Percentiles rank a stretch among this genome's conserved stretches.
Evolutionary conservation across 2,888 invertebrate genomes (phyloP).

Genomic region (Andrena chrysosceles): DNA sequence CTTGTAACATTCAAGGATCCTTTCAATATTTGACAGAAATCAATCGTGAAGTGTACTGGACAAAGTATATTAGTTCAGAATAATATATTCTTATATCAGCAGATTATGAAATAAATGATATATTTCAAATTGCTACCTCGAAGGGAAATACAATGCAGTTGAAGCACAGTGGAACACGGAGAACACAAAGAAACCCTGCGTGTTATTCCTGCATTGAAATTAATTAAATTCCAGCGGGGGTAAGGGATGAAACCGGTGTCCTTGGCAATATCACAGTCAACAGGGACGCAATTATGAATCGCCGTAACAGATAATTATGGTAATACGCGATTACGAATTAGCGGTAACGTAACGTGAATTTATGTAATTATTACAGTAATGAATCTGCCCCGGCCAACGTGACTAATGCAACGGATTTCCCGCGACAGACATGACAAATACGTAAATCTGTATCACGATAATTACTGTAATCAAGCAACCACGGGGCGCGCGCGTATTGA

Average conservation of each 20-base stretch:
- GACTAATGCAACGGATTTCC: slow-evolving; percentile 66
- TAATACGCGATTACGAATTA: slow-evolving; percentile 64
- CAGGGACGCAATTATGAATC: slow-evolving; percentile 54
- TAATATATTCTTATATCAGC: too few species aligned
- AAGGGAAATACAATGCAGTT: not conserved
- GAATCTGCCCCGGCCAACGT: slow-evolving; percentile 60
- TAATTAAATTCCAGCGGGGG: slow-evolving; percentile 18
- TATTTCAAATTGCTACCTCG: not conserved
- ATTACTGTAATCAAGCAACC: slow-evolving; percentile 61
- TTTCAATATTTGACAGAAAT: not conserved
- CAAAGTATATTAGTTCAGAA: not conserved
- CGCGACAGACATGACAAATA: slow-evolving; percentile 61
- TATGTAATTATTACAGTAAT: slow-evolving; percentile 68
- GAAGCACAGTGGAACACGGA: not conserved
- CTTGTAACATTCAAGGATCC: not conserved
- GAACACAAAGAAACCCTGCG: not conserved
- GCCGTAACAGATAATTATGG: slow-evolving; percentile 64
- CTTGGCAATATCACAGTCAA: slow-evolving; percentile 48
- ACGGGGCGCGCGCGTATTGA: slow-evolving; percentile 39
- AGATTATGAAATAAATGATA: too few species aligned
- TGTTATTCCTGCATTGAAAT: not conserved
- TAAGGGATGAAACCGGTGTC: slow-evolving; percentile 24
- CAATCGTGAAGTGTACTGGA: not conserved
- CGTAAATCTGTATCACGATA: slow-evolving; percentile 68
- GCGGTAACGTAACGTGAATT: slow-evolving; percentile 62